These are phyloP conservation scores for Manis pentadactyla DNA, from an alignment of 2,797 vertebrate species.

Conservation along the genomic window DNA sequence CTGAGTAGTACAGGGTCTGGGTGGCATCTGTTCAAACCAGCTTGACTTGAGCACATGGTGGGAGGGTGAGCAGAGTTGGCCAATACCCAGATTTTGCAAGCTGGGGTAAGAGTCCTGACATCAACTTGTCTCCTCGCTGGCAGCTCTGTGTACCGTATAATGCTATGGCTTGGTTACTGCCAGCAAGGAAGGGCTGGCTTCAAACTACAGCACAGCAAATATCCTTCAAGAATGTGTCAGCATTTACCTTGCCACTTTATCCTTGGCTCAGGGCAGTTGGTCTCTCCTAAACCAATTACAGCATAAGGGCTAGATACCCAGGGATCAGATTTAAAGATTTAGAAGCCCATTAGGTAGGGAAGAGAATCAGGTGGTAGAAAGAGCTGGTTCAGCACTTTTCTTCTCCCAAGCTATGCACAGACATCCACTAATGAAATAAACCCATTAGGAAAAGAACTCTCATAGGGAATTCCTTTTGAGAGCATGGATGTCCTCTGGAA, in stretches of 20 bases:
- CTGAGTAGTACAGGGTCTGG: not conserved
- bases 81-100: not conserved
- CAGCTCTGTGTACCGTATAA: not conserved
- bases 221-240: not conserved
- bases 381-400: slow-evolving; percentile 35
- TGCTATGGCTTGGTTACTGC: not conserved
- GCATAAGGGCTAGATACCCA: not conserved
- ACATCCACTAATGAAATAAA: slow-evolving; percentile 69
- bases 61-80: not conserved
- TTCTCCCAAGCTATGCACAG: slow-evolving; percentile 7
- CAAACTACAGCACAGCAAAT: slow-evolving; percentile 42
- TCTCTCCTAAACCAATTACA: slow-evolving; percentile 31
- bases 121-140: not conserved
- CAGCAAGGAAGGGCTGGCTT: not conserved
- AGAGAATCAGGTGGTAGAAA: slow-evolving; percentile 48
- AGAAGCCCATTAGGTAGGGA: slow-evolving; percentile 62
- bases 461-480: slow-evolving; percentile 44
- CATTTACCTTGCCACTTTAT: slow-evolving; percentile 27
- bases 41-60: not conserved
- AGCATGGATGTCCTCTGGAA: not conserved
- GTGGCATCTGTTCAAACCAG: not conserved
- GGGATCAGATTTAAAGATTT: slow-evolving; percentile 57
- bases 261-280: not conserved
- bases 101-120: not conserved
- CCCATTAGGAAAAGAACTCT: slow-evolving; percentile 60